These are phyloP conservation scores for Brachyhypopomus gauderio DNA, from an alignment of 2,113 vertebrate genomes.

Conservation along the genomic window DNA sequence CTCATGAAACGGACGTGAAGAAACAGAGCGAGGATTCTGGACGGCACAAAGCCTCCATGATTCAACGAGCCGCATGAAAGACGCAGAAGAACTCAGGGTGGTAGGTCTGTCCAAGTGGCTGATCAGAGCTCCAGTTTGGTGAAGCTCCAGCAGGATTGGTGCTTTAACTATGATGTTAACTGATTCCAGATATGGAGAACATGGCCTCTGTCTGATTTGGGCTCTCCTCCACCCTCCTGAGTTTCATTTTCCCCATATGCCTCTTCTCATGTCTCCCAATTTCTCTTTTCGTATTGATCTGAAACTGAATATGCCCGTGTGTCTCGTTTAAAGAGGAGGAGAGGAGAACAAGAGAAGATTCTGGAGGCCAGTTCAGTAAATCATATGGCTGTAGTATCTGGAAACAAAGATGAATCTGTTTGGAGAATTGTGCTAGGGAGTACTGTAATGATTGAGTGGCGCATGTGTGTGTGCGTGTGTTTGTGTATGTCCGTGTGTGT, in stretches of 20 bases:
- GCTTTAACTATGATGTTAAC: neutral
- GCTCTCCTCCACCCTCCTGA: neutral
- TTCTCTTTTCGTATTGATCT: conserved; percentile 17
- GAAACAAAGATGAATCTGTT: neutral
- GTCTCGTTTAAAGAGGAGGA: conserved; percentile 1
- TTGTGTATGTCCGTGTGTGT: neutral
- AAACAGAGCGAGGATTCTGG: too few relatives aligned
- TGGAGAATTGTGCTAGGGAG: neutral
- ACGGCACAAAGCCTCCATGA: too few relatives aligned
- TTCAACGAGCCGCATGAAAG: too few relatives aligned
- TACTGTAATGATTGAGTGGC: neutral
- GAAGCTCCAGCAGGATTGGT: too few relatives aligned
- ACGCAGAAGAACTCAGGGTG: neutral
- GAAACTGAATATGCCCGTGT: neutral
- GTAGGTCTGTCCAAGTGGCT: neutral
- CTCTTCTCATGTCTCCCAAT: neutral
- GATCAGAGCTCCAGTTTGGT: neutral
- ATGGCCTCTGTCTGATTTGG: neutral
- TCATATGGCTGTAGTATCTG: neutral
- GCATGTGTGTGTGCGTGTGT: neutral
- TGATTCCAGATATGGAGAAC: neutral
- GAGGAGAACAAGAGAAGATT: too few relatives aligned
- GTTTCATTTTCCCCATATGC: neutral
- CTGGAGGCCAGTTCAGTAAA: neutral
- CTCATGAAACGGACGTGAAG: neutral